phyloP scores from a whole-genome alignment of 1,140 invertebrate species.

The Drosophila carrolli region DNA sequence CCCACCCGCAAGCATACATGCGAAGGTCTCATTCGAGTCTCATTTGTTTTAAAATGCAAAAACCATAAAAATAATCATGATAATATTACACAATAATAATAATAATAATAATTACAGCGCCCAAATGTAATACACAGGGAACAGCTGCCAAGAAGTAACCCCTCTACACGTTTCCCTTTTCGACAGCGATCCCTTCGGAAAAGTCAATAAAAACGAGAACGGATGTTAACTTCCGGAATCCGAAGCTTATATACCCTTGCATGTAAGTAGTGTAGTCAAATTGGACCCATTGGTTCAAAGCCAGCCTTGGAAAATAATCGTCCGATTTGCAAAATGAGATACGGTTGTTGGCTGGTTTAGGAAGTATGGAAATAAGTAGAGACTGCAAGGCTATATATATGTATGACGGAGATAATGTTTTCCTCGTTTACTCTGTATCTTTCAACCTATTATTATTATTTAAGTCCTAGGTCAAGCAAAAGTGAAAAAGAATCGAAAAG shows the following conservation, averaged over 20 bases:
- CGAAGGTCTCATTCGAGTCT: constrained; percentile 7
- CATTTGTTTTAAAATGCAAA: constrained; percentile 74
- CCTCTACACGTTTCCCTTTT: not conserved
- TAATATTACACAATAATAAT: constrained; percentile 72
- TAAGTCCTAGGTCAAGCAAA: not conserved
- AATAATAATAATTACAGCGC: constrained; percentile 41
- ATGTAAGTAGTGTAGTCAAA: too few species aligned
- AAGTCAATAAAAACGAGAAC: constrained; percentile 43
- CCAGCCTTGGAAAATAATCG: too few species aligned
- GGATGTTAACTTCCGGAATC: constrained; percentile 7
- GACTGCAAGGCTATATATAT: not conserved
- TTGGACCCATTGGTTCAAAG: too few species aligned
- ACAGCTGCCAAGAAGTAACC: constrained; percentile 52
- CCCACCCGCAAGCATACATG: constrained; percentile 11
- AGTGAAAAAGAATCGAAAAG: constrained; percentile 9
- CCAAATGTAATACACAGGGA: constrained; percentile 33
- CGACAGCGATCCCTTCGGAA: not conserved
- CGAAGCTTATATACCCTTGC: not conserved
- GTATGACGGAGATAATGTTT: too few species aligned
- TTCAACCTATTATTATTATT: not conserved
- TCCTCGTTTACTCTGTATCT: too few species aligned
- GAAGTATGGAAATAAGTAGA: not conserved
- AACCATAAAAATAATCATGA: constrained; percentile 74
- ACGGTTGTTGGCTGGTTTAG: too few species aligned
- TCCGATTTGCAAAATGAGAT: too few species aligned